Base-by-base conservation (phyloP, 2,888 invertebrate genomes). In the Pachliopta kotzebuea region DNA sequence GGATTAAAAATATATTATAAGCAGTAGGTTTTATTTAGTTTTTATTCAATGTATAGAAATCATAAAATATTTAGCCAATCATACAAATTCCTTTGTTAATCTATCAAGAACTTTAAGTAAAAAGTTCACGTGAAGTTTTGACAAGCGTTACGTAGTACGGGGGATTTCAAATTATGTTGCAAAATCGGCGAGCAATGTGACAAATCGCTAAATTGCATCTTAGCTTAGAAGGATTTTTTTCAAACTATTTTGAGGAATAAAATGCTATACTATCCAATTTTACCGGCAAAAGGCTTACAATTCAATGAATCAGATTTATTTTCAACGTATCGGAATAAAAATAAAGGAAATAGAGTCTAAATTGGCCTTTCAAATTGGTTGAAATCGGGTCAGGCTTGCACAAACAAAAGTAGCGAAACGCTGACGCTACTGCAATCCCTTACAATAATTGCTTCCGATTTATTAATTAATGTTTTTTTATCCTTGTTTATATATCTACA, bases 301-400 rank as follows among this genome's bases (percentile, higher is more conserved):
- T 79, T 71, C 72, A 79, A 81, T 72, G 76, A 78, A 79, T 83
- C 85, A 82, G 83, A 81, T 80, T 81, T 84, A 83, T 82, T 83
- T 82, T 77, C 79, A 76, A 76, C 77, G 77, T 84, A 79, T 74
- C 75, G 83, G 84, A 86, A 86, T 79, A 84, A 81, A 85, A 85
- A 86, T 81, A 81, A 79, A 83, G 86, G 85, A 80, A 85, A 80
- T 85, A 83, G 85, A 84, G 83, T 81, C 86, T 75, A 80, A 81
- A 87, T 86, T 86, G 85, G 81, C 83, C 79, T 86, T 86, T 85
- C 81, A 83, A 86, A 86, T 86, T 84, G 84, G 76, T 81, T 84
- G 79, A 85, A 88, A 88, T 86, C 85, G 85, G 88, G 85, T 87
- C 88, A 81, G 80, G 78, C 80, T 82, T 83, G 79, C 78, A 82